These are phyloP conservation scores for Dinocampus coccinellae DNA, from an alignment of 2,888 invertebrate species.

Conservation along the genomic window DNA sequence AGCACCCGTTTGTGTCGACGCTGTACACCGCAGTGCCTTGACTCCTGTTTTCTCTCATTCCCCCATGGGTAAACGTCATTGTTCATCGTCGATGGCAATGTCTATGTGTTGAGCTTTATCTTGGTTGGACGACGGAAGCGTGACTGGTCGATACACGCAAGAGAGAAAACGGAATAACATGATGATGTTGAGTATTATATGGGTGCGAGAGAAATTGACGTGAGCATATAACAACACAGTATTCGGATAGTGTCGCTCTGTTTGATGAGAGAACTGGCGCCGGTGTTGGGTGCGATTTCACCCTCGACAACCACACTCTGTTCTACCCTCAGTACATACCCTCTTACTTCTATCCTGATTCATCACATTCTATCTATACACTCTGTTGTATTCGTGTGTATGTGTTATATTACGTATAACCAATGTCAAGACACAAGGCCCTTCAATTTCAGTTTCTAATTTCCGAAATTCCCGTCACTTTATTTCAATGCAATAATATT, in stretches of 20 bases:
- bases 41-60: background rate
- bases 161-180: slow-evolving; percentile 29
- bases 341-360: slow-evolving; percentile 4
- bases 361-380: background rate
- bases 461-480: slow-evolving; percentile 12
- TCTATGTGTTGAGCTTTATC: slow-evolving; percentile 54
- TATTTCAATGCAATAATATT: slow-evolving; percentile 2
- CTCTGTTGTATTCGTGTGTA: background rate
- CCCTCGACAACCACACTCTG: slow-evolving; percentile 8
- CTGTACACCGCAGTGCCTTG: background rate
- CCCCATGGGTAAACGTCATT: slow-evolving; percentile 27
- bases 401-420: background rate
- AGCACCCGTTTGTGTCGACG: slow-evolving; percentile 10
- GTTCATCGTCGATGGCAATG: slow-evolving; percentile 25
- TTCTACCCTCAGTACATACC: slow-evolving; percentile 7
- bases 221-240: background rate
- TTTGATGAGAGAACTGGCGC: slow-evolving; percentile 42
- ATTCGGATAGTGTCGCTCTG: slow-evolving; percentile 44
- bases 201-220: slow-evolving; percentile 21
- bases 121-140: slow-evolving; percentile 48
- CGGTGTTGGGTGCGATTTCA: slow-evolving; percentile 27
- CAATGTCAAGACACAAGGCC: background rate
- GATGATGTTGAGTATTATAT: slow-evolving; percentile 23
- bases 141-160: slow-evolving; percentile 54
- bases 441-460: background rate